Base-by-base conservation (phyloP, 2,888 invertebrate genomes). In the Rhingia campestris region DNA sequence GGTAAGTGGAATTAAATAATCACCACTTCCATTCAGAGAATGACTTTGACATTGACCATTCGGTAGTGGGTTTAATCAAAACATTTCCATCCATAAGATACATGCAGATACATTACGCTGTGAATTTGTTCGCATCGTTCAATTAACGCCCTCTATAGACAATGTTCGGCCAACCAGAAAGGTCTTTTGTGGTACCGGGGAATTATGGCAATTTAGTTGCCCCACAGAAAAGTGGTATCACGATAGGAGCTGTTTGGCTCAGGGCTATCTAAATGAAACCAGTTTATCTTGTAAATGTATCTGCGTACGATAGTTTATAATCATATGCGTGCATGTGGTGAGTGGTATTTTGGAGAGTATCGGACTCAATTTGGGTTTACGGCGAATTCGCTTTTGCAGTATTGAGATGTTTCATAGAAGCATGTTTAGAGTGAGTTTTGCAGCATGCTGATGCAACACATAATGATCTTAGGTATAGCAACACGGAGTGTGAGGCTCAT, bases 21-120 rank as follows among this genome's bases (percentile, higher is more conserved):
- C 47, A 30, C 14, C 39, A 49, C 51, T 73, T 69, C 67, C 69
- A 45, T 45, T 69, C 69, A 45, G 7, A 58, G 59, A 84, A 84
- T 84, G 84, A 84, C 80, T 84, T 84, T 84, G 84, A 84, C 84
- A 84, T 84, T 84, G 84, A 75, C 74, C 84, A 75, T 47, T 66
- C 70, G 64, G 35, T 22, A 70, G 49, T 47, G 70, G 69, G 84
- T 80, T 70, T 69, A 67, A 41, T 49, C 33, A 14, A 47, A 33
- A 35, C 10, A 30, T 56, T 45, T 49, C 67, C 41, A 61, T 54
- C 66, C 9, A 43, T 6, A 35, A 41, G 45, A 73, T 49, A 49
- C 32, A 49, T 59, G 37, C 49, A 61, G 51, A 45, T 53, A 9
- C 37, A 33, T 4, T 72, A 47, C 30, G 33, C 30, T 69, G 54